Conservation (phyloP, 2,888 invertebrate genomes). For the Tenthredo amoena region DNA sequence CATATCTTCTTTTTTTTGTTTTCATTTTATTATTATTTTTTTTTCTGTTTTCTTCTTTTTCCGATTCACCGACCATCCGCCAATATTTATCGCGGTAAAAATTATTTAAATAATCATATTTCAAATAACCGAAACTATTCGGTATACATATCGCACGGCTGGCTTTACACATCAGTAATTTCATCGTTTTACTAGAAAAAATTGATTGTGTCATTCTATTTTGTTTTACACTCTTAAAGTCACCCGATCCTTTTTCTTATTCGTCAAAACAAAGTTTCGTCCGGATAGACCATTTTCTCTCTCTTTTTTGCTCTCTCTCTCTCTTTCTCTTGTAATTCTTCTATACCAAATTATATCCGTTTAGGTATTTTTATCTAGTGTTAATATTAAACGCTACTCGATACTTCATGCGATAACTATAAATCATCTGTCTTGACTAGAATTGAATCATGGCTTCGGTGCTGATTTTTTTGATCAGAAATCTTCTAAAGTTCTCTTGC, state of each 20-base stretch:
- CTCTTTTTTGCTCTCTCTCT: not conserved
- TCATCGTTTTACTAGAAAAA: not conserved
- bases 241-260: not conserved
- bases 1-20: not conserved
- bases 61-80: conserved; percentile 7
- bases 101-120: conserved; percentile 4
- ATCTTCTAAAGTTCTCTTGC: not conserved
- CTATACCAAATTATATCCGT: not conserved
- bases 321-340: not conserved
- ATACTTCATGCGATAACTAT: conserved; percentile 11
- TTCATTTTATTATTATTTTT: not conserved
- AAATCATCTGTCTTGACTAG: conserved; percentile 29
- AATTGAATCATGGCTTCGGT: not conserved
- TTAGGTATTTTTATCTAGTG: not conserved
- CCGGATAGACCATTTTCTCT: not conserved
- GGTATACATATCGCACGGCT: not conserved
- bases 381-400: conserved; percentile 18
- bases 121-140: not conserved
- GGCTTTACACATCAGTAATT: not conserved
- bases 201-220: conserved; percentile 6
- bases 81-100: conserved; percentile 2
- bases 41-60: not conserved
- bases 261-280: not conserved
- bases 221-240: not conserved
- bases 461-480: not conserved